Evolutionary conservation across 1,140 invertebrate genomes (phyloP).

Genomic region (Tachypleus tridentatus): DNA sequence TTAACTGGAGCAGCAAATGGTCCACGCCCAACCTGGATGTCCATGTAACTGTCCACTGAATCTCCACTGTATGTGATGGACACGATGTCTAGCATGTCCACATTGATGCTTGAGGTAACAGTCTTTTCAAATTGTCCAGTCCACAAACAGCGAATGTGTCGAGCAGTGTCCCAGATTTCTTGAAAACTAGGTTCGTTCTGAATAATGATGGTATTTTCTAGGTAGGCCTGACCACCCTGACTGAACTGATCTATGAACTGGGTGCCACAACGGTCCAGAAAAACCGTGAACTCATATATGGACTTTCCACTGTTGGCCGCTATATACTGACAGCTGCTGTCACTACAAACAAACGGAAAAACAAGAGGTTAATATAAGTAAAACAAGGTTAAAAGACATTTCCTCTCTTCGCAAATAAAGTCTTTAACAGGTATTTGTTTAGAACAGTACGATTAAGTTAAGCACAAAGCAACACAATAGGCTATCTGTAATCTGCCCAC

Average conservation of each 20-base stretch:
- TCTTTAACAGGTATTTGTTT: too few relatives aligned
- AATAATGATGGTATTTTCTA: conserved; percentile 65
- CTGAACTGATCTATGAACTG: background rate
- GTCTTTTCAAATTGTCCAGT: conserved; percentile 63
- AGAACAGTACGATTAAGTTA: too few relatives aligned
- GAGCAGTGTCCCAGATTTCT: conserved; percentile 60
- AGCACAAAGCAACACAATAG: too few relatives aligned
- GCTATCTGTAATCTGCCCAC: too few relatives aligned
- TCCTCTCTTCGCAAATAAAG: too few relatives aligned
- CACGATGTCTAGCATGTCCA: conserved; percentile 65
- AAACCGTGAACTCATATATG: conserved; percentile 59
- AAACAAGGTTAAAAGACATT: too few relatives aligned
- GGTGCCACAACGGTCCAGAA: conserved; percentile 55
- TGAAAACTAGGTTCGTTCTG: conserved; percentile 53
- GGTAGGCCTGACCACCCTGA: conserved; percentile 51
- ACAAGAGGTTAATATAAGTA: too few relatives aligned
- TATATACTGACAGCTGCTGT: conserved; percentile 57
- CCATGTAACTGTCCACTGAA: conserved; percentile 59
- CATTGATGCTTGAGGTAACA: conserved; percentile 54
- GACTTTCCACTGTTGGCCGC: conserved; percentile 51
- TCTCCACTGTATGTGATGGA: conserved; percentile 70
- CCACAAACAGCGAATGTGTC: conserved; percentile 64
- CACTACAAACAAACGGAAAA: conserved; percentile 37
- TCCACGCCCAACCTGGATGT: conserved; percentile 59
- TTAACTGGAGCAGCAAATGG: conserved; percentile 59